Base-by-base conservation (phyloP, 2,888 invertebrate genomes). In the Drosophila algonquin region DNA sequence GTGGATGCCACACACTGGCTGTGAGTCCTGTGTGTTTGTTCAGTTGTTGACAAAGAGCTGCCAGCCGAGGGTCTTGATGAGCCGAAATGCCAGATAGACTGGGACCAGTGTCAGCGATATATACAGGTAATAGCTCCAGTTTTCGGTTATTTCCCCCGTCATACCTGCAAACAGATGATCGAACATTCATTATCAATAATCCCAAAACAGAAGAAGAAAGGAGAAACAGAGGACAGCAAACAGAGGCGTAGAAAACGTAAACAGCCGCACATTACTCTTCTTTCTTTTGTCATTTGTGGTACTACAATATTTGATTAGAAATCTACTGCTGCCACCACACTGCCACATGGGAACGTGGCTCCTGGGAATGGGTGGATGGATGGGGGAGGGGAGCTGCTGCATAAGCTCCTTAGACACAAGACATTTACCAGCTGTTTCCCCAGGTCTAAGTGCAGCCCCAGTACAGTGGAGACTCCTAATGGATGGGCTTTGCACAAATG, bases 21-120 rank as follows among this genome's bases (percentile, higher is more conserved):
- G 21, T 21, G 21, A 21, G 3, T 7, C 40, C 40, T 40, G 40
- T 89, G 64, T 89, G 64, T 89, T 87, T 89, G 75, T 90, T 91
- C 83, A 92, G 85, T 92, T 92, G 88, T 92, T 92, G 63, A 92
- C 90, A 77, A 92, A 92, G 75, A 92, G 81, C 81, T 92, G 90
- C 92, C 92, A 92, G 75, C 92, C 92, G 82, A 92, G 90, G 90
- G 92, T 92, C 83, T 91, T 91, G 77, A 92, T 85, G 69, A 92
- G 88, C 84, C 92, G 91, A 84, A 92, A 92, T 74, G 90, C 90
- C 88, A 92, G 90, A 85, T 92, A 92, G 77, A 92, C 92, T 72
- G 92, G 92, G 77, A 92, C 84, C 62, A 92, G 73, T 67, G 92
- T 92, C 63, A 92, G 76, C 77, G 91, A 77, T 75, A 92, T 90